Percentiles rank a stretch among this genome's conserved stretches.
These are phyloP conservation scores for Epinephelus fuscoguttatus DNA, from an alignment of 2,113 vertebrate species.

Conservation along the genomic window DNA sequence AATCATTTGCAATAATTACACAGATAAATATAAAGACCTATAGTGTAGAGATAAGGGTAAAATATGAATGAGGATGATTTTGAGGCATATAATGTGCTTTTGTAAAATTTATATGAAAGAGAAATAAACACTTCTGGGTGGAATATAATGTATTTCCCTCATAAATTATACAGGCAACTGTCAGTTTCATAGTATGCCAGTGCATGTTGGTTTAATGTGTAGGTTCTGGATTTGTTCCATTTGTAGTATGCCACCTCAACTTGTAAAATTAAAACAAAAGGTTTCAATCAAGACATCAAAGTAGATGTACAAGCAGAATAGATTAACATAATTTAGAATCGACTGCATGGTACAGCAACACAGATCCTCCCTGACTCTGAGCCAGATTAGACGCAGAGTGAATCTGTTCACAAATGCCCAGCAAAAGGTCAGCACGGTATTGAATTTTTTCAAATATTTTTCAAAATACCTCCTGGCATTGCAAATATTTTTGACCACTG, in stretches of 20 bases:
- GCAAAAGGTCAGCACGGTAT: constrained; percentile 95
- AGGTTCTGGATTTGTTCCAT: constrained; percentile 24
- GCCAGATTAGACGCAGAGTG: constrained; percentile 77
- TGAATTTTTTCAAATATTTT: constrained; percentile 96
- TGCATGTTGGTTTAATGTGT: background rate
- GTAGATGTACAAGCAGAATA: constrained; percentile 57
- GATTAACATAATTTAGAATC: constrained; percentile 77
- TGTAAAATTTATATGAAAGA: background rate
- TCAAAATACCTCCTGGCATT: constrained; percentile 99
- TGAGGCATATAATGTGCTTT: background rate
- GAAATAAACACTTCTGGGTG: background rate
- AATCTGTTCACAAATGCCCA: constrained; percentile 83
- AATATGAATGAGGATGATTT: background rate
- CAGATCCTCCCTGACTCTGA: constrained; percentile 76
- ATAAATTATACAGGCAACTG: constrained; percentile 17
- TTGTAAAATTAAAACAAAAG: constrained; percentile 59
- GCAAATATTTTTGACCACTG: constrained; percentile 99
- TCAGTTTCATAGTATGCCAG: background rate
- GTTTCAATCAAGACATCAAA: constrained; percentile 65
- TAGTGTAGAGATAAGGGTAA: background rate
- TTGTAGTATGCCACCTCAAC: background rate
- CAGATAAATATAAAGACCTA: background rate
- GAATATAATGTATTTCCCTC: background rate
- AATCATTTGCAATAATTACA: constrained; percentile 3
- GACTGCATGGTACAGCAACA: constrained; percentile 59